Conservation (phyloP, 2,797 vertebrate species). For the Ctenopoma kingsleyae region DNA sequence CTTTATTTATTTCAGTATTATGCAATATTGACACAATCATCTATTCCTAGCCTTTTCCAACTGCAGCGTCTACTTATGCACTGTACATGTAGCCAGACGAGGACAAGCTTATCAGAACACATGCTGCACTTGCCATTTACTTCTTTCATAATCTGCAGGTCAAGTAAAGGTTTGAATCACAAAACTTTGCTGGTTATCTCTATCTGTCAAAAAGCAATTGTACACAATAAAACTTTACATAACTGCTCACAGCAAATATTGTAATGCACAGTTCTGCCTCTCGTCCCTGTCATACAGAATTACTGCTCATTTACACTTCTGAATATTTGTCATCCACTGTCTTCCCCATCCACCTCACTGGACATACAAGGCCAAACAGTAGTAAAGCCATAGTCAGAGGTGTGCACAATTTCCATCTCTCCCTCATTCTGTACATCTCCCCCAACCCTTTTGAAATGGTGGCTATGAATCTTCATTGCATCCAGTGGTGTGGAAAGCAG, state of each 20-base stretch:
- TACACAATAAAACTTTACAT: neutral
- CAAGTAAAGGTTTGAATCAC: neutral
- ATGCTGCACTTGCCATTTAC: neutral
- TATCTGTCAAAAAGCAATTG: neutral
- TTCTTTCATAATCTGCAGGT: slow-evolving; percentile 8
- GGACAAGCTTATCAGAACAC: slow-evolving; percentile 2
- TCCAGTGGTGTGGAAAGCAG: slow-evolving; percentile 79
- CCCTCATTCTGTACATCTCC: slow-evolving; percentile 50
- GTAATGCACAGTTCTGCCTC: slow-evolving; percentile 36
- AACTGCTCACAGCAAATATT: slow-evolving; percentile 13
- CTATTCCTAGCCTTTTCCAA: neutral
- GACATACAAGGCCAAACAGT: slow-evolving; percentile 78
- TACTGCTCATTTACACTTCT: slow-evolving; percentile 66
- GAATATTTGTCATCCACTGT: slow-evolving; percentile 73
- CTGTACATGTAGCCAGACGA: neutral
- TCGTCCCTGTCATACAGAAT: slow-evolving; percentile 49
- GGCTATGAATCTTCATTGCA: slow-evolving; percentile 88
- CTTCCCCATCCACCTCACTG: slow-evolving; percentile 51
- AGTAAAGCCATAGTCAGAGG: slow-evolving; percentile 60
- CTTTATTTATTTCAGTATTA: neutral
- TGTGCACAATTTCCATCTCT: slow-evolving; percentile 73
- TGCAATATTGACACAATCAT: neutral
- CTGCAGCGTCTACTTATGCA: neutral
- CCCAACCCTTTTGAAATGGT: slow-evolving; percentile 77
- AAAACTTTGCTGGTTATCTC: slow-evolving; percentile 13